Percentiles rank a stretch among this genome's conserved stretches.
Conservation (phyloP, 2,113 vertebrate genomes). For the Hemiprocne comata region DNA sequence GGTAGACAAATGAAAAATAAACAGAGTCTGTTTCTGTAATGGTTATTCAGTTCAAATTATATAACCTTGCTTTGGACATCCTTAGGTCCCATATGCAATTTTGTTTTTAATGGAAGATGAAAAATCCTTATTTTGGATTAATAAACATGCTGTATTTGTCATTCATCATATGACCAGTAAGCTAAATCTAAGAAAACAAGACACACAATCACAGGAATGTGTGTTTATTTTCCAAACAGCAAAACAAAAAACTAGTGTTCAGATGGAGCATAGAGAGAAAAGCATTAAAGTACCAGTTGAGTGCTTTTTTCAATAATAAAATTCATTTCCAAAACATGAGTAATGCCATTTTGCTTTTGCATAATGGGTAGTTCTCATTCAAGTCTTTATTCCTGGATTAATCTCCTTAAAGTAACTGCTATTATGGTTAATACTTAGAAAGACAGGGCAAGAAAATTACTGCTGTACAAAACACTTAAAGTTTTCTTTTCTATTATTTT, state of each 20-base stretch:
- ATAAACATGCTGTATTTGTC: background rate
- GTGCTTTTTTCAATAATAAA: background rate
- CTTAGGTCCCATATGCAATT: fast-evolving
- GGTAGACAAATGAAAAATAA: background rate
- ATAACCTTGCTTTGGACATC: background rate
- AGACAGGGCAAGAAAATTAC: background rate
- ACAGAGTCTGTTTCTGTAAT: background rate
- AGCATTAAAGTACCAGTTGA: background rate
- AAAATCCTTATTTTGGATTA: background rate
- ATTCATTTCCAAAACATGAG: background rate
- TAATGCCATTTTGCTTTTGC: background rate
- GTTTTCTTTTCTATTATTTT: background rate
- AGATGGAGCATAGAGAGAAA: background rate
- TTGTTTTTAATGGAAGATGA: background rate
- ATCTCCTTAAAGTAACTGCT: background rate
- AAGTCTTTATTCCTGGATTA: background rate
- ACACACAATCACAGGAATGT: background rate
- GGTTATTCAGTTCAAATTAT: background rate
- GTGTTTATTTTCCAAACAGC: background rate
- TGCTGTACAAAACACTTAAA: background rate
- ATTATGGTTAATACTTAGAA: background rate
- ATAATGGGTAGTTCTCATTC: background rate
- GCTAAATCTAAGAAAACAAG: background rate
- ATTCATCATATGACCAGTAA: background rate
- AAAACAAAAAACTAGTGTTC: background rate